phyloP scores from a whole-genome alignment of 2,888 invertebrate genomes.

The Desoria tigrina region DNA sequence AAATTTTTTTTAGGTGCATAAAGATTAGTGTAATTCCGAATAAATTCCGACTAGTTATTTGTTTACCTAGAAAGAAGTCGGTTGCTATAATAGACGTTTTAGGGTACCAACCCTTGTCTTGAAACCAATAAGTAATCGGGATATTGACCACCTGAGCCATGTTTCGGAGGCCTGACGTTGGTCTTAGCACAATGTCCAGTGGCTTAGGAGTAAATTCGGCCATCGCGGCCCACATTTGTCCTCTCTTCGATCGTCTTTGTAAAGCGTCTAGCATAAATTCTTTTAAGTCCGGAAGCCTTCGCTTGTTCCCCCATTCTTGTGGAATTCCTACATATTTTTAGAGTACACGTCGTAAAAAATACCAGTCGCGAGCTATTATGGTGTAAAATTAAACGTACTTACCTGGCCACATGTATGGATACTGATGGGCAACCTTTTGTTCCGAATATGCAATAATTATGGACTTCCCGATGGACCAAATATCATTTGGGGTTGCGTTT shows the following conservation, averaged over 20 bases:
- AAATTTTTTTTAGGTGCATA: background rate
- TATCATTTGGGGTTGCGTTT: slow-evolving; percentile 62
- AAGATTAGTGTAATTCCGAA: background rate
- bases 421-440: slow-evolving; percentile 57
- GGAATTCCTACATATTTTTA: background rate
- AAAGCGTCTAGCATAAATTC: slow-evolving; percentile 52
- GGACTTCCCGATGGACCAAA: slow-evolving; percentile 62
- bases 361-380: too few relatives aligned
- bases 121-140: slow-evolving; percentile 51
- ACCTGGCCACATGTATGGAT: slow-evolving; percentile 64
- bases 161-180: slow-evolving; percentile 58
- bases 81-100: slow-evolving; percentile 48
- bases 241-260: slow-evolving; percentile 45
- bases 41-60: slow-evolving; percentile 23
- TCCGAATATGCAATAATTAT: slow-evolving; percentile 66
- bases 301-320: slow-evolving; percentile 64
- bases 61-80: slow-evolving; percentile 52
- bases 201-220: slow-evolving; percentile 62
- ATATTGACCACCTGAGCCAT: slow-evolving; percentile 59
- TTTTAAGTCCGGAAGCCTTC: slow-evolving; percentile 54
- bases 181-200: slow-evolving; percentile 58
- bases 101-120: slow-evolving; percentile 47
- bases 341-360: too few relatives aligned
- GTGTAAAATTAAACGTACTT: too few relatives aligned
- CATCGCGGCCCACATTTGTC: slow-evolving; percentile 59